These are phyloP conservation scores for Sander vitreus DNA, from an alignment of 2,113 vertebrate genomes.

Conservation along the genomic window DNA sequence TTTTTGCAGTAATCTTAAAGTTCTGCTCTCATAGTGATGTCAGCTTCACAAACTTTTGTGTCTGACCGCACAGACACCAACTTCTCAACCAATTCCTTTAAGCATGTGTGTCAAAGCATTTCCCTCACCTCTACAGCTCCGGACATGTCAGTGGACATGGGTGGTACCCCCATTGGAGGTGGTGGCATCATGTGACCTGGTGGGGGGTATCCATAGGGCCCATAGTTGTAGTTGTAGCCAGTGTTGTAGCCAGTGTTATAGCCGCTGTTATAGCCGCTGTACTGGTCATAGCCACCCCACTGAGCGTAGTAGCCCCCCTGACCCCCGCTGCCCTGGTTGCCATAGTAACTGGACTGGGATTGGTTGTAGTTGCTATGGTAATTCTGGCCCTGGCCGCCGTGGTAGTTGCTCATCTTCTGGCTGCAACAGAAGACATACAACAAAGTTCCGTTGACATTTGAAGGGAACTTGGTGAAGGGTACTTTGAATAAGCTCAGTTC, in stretches of 20 bases:
- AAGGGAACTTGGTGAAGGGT: not conserved
- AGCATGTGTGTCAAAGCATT: not conserved
- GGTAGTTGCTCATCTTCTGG: constrained; percentile 87
- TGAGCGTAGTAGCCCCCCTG: constrained; percentile 82
- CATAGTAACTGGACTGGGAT: constrained; percentile 83
- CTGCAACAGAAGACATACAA: constrained; percentile 57
- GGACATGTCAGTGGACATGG: constrained; percentile 70
- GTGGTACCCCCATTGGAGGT: constrained; percentile 78
- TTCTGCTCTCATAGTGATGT: too few relatives aligned
- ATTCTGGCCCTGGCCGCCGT: constrained; percentile 82
- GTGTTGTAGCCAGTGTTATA: constrained; percentile 79
- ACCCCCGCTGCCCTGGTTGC: constrained; percentile 59
- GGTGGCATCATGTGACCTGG: constrained; percentile 82
- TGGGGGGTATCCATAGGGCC: constrained; percentile 83
- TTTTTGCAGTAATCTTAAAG: too few relatives aligned
- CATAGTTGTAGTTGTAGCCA: constrained; percentile 83
- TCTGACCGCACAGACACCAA: too few relatives aligned
- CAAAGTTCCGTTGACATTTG: not conserved
- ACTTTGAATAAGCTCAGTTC: not conserved
- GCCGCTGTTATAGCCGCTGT: constrained; percentile 79
- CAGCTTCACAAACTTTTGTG: too few relatives aligned
- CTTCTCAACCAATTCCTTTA: not conserved
- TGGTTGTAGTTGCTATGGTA: constrained; percentile 83
- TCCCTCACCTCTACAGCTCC: constrained; percentile 75
- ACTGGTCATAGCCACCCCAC: constrained; percentile 87